Conservation (phyloP, 2,113 vertebrate species). For the Planiliza haematocheilus region DNA sequence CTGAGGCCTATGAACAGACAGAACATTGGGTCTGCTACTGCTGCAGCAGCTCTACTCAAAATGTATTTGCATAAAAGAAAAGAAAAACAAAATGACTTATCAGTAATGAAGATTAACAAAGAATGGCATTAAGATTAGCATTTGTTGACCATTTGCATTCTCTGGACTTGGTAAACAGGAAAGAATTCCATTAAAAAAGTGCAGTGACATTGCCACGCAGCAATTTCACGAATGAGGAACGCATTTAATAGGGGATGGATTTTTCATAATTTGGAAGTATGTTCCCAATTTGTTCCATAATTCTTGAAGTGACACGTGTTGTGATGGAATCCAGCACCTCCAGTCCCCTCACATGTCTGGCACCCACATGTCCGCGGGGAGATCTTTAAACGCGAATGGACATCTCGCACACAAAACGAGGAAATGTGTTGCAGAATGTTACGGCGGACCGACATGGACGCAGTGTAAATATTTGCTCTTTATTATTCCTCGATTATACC, state of each 20-base stretch:
- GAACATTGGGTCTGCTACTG: conserved; percentile 3
- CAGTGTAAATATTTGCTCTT: conserved; percentile 26
- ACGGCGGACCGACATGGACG: neutral
- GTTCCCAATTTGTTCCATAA: conserved; percentile 58
- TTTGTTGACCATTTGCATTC: conserved; percentile 44
- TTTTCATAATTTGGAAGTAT: conserved; percentile 74
- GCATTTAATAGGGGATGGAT: conserved; percentile 74
- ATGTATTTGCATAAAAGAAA: conserved; percentile 8
- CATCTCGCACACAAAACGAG: neutral
- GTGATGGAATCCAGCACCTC: conserved; percentile 42
- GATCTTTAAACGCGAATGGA: conserved; percentile 8
- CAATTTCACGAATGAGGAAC: conserved; percentile 79
- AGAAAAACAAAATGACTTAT: conserved; percentile 8
- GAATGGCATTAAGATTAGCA: conserved; percentile 32
- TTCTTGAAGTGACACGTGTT: conserved; percentile 51
- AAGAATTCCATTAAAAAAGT: conserved; percentile 70
- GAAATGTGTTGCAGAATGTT: neutral
- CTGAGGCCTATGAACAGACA: conserved; percentile 19
- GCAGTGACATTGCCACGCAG: conserved; percentile 64
- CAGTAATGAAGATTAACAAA: conserved; percentile 30
- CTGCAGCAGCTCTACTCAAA: conserved; percentile 5
- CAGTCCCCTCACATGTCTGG: conserved; percentile 1
- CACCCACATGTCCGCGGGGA: conserved; percentile 12
- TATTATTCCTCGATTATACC: conserved; percentile 11
- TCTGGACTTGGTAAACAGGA: conserved; percentile 34